Evolutionary conservation across 2,113 vertebrate species (phyloP), one percentile per base, ranked within the genome.

Genomic region (Ailurus styani): DNA sequence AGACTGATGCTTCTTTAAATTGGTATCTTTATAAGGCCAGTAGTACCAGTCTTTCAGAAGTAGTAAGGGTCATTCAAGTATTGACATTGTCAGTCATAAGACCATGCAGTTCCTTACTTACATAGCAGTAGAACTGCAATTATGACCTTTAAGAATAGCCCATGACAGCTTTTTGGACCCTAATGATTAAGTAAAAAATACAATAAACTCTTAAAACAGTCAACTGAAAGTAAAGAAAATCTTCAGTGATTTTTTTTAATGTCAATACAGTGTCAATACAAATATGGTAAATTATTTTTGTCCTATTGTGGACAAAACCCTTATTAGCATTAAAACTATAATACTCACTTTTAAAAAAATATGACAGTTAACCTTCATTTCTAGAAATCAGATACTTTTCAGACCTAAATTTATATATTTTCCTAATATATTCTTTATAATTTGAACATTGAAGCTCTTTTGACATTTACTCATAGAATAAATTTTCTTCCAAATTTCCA

Each of bases 101-200:
- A 94, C 83, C 87, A 77, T 82, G 89, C 17, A 95, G 45, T 91
- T 89, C 81, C 79, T 98, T 96, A 97, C 84, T 97, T 97, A 98
- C 62, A 7, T 60, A 96, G 91, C 45, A 96, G 81, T 96, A 97
- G 78, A 97, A 96, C 31, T 89, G 70, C 87, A 73, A 97, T 86
- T 96, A 98, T 98, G 95, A 91, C 83, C 91, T 85, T 81, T 11
- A 81, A 95, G 87, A 96, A 96, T 96, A 55, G 27, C 50, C 68
- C 57, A 25, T 73, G 97, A 96, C 50, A 97, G 42, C 79, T 97
- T 93, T 97, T 94, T 86, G 95, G 78, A 70, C 83, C 68, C 96
- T 96, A 96, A 97, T 96, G 89, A 98, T 91, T 97, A 95, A 68
- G 88, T 97, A 95, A 95, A 93, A 94, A 96, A 72, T 90, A 87